phyloP scores from a whole-genome alignment of 2,888 invertebrate genomes.

The Ectemnius continuus region DNA sequence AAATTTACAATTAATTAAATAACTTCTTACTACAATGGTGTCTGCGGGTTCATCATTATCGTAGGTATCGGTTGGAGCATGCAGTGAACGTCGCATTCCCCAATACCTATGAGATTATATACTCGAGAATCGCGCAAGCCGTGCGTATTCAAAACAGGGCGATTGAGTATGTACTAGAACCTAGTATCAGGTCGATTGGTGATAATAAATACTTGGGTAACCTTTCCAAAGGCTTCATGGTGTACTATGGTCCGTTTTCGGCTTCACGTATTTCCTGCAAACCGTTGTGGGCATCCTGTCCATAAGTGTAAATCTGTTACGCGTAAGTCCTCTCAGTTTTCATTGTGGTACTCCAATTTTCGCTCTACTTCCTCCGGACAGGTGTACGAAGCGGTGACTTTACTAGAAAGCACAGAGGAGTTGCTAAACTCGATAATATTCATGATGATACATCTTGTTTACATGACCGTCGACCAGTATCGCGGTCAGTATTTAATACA shows the following conservation, averaged over 20 bases:
- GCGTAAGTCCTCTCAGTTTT: constrained; percentile 15
- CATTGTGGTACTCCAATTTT: background rate
- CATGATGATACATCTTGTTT: background rate
- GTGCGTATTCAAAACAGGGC: background rate
- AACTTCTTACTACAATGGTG: no score
- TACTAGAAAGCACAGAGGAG: background rate
- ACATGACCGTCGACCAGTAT: background rate
- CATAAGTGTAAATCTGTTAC: constrained; percentile 28
- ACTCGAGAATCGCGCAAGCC: background rate
- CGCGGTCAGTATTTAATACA: background rate
- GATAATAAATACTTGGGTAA: background rate
- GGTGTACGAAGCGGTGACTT: background rate
- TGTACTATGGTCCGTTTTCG: background rate
- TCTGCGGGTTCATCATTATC: background rate
- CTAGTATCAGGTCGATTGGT: background rate
- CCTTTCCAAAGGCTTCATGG: constrained; percentile 15
- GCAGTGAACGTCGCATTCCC: background rate
- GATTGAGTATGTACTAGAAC: background rate
- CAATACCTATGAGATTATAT: background rate
- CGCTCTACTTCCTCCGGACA: background rate
- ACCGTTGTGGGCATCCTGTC: background rate
- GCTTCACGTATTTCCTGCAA: constrained; percentile 20
- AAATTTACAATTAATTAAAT: no score
- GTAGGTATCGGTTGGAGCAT: background rate
- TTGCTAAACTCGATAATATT: background rate